Percentiles rank a stretch among this genome's conserved stretches.
phyloP scores from a whole-genome alignment of 2,888 invertebrate species.

The Minunthozetes semirufus region DNA sequence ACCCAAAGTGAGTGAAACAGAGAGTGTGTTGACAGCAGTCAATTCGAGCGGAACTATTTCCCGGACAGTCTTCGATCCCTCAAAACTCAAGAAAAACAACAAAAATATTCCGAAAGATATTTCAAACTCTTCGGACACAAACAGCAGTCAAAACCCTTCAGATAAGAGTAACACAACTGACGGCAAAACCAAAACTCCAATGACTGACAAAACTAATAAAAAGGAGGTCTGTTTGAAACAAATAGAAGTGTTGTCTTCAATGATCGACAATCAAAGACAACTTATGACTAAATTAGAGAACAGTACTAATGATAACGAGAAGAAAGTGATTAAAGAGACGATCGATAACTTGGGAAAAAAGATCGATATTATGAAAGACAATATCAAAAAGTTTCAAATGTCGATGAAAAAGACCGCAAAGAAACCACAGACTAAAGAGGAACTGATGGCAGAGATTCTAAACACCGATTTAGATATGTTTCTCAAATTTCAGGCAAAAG shows the following conservation, averaged over 20 bases:
- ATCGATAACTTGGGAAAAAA: background rate
- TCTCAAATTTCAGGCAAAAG: background rate
- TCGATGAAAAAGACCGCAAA: background rate
- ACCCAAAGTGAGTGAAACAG: conserved; percentile 32
- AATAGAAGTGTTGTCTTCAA: background rate
- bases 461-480: conserved; percentile 13
- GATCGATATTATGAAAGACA: background rate
- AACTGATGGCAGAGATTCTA: background rate
- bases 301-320: background rate
- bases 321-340: background rate
- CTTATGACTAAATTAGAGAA: conserved; percentile 28
- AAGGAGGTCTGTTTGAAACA: background rate
- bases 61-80: conserved; percentile 53
- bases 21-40: conserved; percentile 27
- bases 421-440: background rate
- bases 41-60: conserved; percentile 48
- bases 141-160: background rate
- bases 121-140: background rate
- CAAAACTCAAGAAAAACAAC: conserved; percentile 47
- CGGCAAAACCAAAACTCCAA: background rate
- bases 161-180: background rate
- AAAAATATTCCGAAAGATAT: background rate
- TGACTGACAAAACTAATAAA: background rate
- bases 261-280: background rate
- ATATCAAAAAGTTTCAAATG: background rate